Base-by-base conservation (phyloP, 1,140 invertebrate species). In the Trinorchestia longiramus region DNA sequence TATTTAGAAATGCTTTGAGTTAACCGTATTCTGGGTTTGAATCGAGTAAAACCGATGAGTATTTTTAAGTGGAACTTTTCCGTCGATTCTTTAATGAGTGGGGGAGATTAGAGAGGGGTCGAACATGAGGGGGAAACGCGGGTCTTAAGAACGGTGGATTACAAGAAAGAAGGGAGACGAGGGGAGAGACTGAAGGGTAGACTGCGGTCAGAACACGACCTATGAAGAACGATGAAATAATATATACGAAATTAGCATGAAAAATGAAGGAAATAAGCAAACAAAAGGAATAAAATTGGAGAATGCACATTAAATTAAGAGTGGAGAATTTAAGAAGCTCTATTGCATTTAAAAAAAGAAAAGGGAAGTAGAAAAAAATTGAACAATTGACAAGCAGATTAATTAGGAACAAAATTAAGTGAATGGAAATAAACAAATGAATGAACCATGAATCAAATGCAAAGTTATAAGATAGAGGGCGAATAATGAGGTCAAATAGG, bases 1-100 rank as follows among this genome's bases (percentile, higher is more conserved):
- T 87, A 91, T 53, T 47, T 57, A 53, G 53, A 88, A 90, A 90
- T n/a, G 95, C n/a, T n/a, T 40, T 43, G 28, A 95, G 62, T 87
- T 87, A 87, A 90, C 77, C 43, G 57, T 47, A 90, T 77, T 47
- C 77, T 41, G 95, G 57, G 95, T 87, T 47, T 45, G 95, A 91
- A 90, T 88, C 87, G 45, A 95, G 95, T 40, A 44, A 91, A 53
- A 95, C 44, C 77, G 87, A 95, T 57, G 92, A 87, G 87, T 0
- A 43, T 95, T 91, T 95, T 87, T 91, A 43, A 95, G 44, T 42
- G 41, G 47, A 42, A 43, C n/a, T 91, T 92, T 57, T 28, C 41
- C 19, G 15, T 4, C 28, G 43, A 17, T 45, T 91, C 92, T 88
- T 57, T 90, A 42, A 95, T 53, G 41, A 62, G 90, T 19, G 53